A percentile compares a stretch with the other conserved stretches of the same genome.
These are phyloP conservation scores for Actinia equina DNA, from an alignment of 64 coral and sea anemone genomes.

Conservation along the genomic window DNA sequence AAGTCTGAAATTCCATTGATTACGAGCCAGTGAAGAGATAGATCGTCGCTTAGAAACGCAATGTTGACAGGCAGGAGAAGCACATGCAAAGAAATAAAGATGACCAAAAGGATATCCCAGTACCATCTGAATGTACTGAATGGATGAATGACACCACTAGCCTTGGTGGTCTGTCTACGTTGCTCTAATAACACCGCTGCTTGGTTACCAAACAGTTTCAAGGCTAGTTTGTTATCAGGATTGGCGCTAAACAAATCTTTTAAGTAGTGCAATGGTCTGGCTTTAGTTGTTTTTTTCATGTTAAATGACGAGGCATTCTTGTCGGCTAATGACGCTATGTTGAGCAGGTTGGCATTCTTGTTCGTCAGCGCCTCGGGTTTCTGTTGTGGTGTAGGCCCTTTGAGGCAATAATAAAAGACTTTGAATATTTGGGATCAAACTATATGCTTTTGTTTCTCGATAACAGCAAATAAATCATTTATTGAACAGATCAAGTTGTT, in stretches of 20 bases:
- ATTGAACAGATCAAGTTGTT: no score
- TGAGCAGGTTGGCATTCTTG: neutral
- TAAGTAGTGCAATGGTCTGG: neutral
- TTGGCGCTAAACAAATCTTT: constrained; percentile 76
- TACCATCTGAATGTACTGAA: constrained; percentile 99
- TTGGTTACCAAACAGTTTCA: constrained; percentile 96
- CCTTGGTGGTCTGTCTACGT: constrained; percentile 49
- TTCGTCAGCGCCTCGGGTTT: neutral
- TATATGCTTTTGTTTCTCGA: no score
- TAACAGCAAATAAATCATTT: no score
- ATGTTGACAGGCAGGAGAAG: constrained; percentile 94
- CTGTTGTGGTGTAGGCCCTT: neutral
- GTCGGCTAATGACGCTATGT: neutral
- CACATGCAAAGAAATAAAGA: constrained; percentile 87
- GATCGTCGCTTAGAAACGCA: constrained; percentile 79
- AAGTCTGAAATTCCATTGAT: constrained; percentile 88
- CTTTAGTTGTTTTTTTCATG: neutral
- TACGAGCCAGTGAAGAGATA: constrained; percentile 82
- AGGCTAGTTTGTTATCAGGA: constrained; percentile 94
- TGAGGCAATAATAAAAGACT: neutral
- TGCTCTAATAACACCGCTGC: constrained; percentile 92
- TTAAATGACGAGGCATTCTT: neutral
- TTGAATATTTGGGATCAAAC: no score
- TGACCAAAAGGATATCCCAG: constrained; percentile 94
- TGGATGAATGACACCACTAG: constrained; percentile 87